Evolutionary conservation across 2,888 invertebrate species (phyloP), one percentile per base, ranked within the genome.

Genomic region (Lepidocyrtoides sp.): DNA sequence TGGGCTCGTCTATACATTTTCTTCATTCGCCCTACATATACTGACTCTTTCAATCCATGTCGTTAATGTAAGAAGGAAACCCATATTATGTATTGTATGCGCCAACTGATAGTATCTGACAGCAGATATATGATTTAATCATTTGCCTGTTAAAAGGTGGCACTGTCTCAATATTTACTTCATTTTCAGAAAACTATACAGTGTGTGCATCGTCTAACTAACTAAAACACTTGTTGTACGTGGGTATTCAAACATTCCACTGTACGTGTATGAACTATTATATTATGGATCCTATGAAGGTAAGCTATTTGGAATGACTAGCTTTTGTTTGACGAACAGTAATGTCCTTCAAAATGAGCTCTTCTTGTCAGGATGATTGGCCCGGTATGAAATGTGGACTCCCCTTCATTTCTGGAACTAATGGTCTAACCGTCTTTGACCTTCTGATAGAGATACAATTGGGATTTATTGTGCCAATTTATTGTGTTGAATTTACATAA

Each of bases 291-390:
- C n/a, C n/a, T n/a, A n/a, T n/a, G 10, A n/a, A 48, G 48, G 48
- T 14, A 48, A 48, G 14, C 10, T 48, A n/a, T 4, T 14, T n/a
- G n/a, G 8, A n/a, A 48, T 48, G 10, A 48, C 12, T 48, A 48
- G 10, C 14, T 2, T 48, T 2, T 48, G 48, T 14, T 8, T 48
- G 14, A 10, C 10, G 17, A 54, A 54, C 17, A 14, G 54, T 4
- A n/a, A 66, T 36, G 36, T n/a, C 36, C 66, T 66, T 66, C 66
- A 66, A 66, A 66, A 66, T 66, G 66, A 10, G 66, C 66, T 66
- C 66, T 66, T 32, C 66, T 63, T 60, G 26, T 60, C 60, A 10
- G 3, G 32, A 17, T 14, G n/a, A n/a, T n/a, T n/a, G n/a, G n/a
- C n/a, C n/a, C n/a, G n/a, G 26, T 8, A 14, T 3, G 0, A 66